phyloP scores from a whole-genome alignment of 2,113 vertebrate genomes.

The Pristiophorus japonicus region DNA sequence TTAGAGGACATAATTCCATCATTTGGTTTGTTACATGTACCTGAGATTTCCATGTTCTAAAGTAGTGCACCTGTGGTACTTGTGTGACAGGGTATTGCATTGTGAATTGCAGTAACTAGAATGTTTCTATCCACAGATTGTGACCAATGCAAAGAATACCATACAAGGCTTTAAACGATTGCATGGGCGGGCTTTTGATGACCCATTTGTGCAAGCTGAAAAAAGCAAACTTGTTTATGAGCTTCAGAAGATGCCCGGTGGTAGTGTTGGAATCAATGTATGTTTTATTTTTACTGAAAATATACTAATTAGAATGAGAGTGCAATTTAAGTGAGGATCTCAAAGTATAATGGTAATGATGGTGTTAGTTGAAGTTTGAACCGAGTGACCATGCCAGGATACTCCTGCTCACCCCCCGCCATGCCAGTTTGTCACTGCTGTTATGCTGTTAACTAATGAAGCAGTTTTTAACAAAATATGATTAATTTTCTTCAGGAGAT shows the following conservation, averaged over 20 bases:
- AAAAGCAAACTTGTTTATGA: constrained; percentile 78
- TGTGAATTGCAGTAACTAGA: background rate
- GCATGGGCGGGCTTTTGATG: constrained; percentile 81
- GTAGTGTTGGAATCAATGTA: constrained; percentile 82
- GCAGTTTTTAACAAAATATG: too few relatives aligned
- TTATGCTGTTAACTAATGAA: background rate
- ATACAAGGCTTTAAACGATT: constrained; percentile 90
- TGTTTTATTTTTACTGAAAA: background rate
- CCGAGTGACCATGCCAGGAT: background rate
- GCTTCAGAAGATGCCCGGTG: constrained; percentile 81
- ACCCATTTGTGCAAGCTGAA: constrained; percentile 78
- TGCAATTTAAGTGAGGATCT: too few relatives aligned
- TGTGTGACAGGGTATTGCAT: background rate
- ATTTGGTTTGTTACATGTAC: background rate
- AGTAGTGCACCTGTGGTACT: background rate
- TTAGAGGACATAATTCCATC: background rate
- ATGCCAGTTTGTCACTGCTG: background rate
- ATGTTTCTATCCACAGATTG: constrained; percentile 57
- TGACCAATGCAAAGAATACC: constrained; percentile 90
- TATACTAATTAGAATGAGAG: background rate
- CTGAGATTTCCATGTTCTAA: background rate
- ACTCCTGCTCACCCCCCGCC: background rate
- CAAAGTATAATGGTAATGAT: background rate
- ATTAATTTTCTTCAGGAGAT: background rate
- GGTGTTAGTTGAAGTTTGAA: too few relatives aligned